Conservation (phyloP, 2,797 vertebrate genomes). For the Steatocranus sp. region DNA sequence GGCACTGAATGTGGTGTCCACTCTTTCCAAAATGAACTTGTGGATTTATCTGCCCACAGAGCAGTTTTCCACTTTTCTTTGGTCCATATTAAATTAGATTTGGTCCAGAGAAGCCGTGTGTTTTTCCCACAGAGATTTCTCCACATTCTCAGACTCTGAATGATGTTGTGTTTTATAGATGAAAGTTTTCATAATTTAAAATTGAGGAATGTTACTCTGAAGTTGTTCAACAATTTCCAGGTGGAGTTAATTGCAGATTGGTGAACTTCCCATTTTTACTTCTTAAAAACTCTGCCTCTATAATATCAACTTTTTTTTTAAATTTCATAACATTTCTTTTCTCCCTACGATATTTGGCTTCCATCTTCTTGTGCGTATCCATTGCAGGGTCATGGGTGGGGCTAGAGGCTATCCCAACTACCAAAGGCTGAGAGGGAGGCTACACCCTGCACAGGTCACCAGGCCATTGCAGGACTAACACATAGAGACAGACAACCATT, state of each 20-base stretch:
- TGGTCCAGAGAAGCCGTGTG: not conserved
- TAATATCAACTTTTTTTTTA: accelerated
- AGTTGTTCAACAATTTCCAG: not conserved
- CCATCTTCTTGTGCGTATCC: not conserved
- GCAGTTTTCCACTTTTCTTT: not conserved
- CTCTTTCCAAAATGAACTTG: not conserved
- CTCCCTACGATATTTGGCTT: not conserved
- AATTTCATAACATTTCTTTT: not conserved
- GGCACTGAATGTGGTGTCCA: not conserved
- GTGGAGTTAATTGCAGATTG: not conserved
- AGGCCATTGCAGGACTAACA: not conserved
- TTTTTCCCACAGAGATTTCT: not conserved
- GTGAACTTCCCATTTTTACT: not conserved
- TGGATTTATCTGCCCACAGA: not conserved
- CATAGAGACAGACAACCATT: accelerated
- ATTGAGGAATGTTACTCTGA: not conserved
- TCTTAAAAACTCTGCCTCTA: not conserved
- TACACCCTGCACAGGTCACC: accelerated
- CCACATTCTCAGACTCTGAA: not conserved
- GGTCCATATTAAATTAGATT: not conserved
- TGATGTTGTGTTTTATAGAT: not conserved
- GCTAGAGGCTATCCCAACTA: not conserved
- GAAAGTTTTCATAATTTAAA: accelerated
- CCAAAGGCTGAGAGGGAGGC: not conserved
- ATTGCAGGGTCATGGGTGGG: not conserved